Base-by-base conservation (phyloP, 2,797 vertebrate genomes). In the Eulemur mongoz region DNA sequence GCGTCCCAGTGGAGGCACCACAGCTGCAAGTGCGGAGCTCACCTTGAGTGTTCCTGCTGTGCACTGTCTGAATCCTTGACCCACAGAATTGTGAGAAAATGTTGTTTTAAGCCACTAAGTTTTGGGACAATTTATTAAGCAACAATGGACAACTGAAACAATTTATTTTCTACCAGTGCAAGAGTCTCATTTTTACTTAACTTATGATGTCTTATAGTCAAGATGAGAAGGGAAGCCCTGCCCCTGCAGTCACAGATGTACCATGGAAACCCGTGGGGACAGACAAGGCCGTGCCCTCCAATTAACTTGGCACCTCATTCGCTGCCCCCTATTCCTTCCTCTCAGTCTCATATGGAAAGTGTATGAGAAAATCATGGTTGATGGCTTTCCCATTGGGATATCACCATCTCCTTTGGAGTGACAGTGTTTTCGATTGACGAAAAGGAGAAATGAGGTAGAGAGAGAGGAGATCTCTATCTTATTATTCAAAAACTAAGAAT, bases 171-270 rank as follows among this genome's bases (percentile, higher is more conserved):
- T 50, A 32, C n/a, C 52, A 72, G 17, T 14, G 3, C 11, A 84
- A 90, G 32, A 61, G 80, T 38, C 27, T 87, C 91, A 91, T 18
- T 81, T 95, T 48, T 80, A 57, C 8, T 70, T 70, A 18, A 50
- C 18, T 15, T 40, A 0, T 50, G 50, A 22, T 63, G 10, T 27
- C 88, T 91, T 81, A 48, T 70, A 12, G 1, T 83, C 40, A 54
- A 25, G 12, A 43, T 38, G 18, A 5, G 43, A 57, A 78, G 22
- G 11, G 9, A 27, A 65, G 45, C 14, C 30, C 14, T 40, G 17
- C 5, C 18, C 23, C 17, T 72, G 2, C 86, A 22, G 32, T n/a
- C 30, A 45, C 0, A 82, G 23, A 50, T 12, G 2, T 2, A 38
- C 25, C 30, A 43, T 13, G 20, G 22, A 79, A 87, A 84, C 20